Evolutionary conservation across 2,888 invertebrate genomes (phyloP).

Genomic region (Andrena chrysosceles): DNA sequence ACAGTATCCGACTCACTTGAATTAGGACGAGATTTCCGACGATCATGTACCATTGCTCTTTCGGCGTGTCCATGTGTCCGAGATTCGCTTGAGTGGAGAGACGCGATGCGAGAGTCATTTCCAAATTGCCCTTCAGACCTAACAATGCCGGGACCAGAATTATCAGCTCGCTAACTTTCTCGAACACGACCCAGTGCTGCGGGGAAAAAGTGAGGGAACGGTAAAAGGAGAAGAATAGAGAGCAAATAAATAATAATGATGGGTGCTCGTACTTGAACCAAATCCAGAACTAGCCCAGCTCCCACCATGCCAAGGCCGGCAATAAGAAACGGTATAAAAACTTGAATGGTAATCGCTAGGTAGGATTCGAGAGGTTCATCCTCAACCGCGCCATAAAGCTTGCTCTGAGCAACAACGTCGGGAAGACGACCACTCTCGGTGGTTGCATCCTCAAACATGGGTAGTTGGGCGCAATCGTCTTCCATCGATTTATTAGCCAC

Average conservation of each 20-base stretch:
- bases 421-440: slow-evolving; percentile 86
- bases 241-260: neutral
- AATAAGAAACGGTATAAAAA: slow-evolving; percentile 90
- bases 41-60: slow-evolving; percentile 89
- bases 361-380: slow-evolving; percentile 86
- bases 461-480: slow-evolving; percentile 78
- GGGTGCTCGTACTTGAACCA: slow-evolving; percentile 87
- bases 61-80: slow-evolving; percentile 90
- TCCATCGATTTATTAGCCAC: slow-evolving; percentile 20
- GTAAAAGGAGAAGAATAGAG: neutral
- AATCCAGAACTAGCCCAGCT: slow-evolving; percentile 91
- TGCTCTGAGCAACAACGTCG: slow-evolving; percentile 86
- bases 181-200: slow-evolving; percentile 91
- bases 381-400: slow-evolving; percentile 80
- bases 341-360: slow-evolving; percentile 88
- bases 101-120: slow-evolving; percentile 98
- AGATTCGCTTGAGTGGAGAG: slow-evolving; percentile 96
- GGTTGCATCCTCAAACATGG: slow-evolving; percentile 77
- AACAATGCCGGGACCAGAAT: slow-evolving; percentile 93
- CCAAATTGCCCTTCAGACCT: slow-evolving; percentile 96
- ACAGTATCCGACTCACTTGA: slow-evolving; percentile 86
- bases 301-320: slow-evolving; percentile 93
- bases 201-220: neutral
- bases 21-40: slow-evolving; percentile 91
- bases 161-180: slow-evolving; percentile 89